Evolutionary conservation across 1,140 invertebrate species (phyloP), one percentile per base, ranked within the genome.

Genomic region (Palaemon carinicauda): DNA sequence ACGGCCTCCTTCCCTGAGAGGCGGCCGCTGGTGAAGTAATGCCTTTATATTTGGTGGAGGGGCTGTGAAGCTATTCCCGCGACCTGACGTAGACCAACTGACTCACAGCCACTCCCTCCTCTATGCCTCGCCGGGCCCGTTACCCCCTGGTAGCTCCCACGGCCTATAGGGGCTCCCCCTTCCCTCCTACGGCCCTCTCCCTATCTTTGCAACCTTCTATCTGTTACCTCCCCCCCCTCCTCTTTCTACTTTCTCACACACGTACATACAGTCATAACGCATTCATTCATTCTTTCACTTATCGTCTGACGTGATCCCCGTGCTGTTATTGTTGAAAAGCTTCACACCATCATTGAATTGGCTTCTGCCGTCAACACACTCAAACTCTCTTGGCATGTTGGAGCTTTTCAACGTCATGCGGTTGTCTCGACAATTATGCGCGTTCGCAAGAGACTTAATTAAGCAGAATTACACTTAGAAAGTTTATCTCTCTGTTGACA

Each of bases 41-140:
- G 77, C 77, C 52, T 79, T 79, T 79, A 79, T 79, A 79, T 79
- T 79, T 79, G 77, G 77, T 79, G 77, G 77, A 79, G 77, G 77
- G n/a, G 77, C 54, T 54, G 77, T 27, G 41, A 12, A 41, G 77
- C 77, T 79, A 79, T 79, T 79, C 77, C 77, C 51, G 77, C 52
- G 21, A 17, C 19, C 77, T 79, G 77, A 79, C 52, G 77, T 79
- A 27, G 65, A 31, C 65, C 27, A 17, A 24, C 77, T 79, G 51
- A 79, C 77, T 79, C 77, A 79, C 52, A 27, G 27, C 50, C 50
- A 12, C 24, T 24, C 50, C 51, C 33, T 14, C 19, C 77, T 17
- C 21, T 27, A 51, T 3, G n/a, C n/a, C 24, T 14, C 77, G 54
- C 77, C 50, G 27, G 19, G n/a, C n/a, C n/a, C n/a, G n/a, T n/a